Conservation (phyloP, 2,888 invertebrate species). For the Drosophila recens region DNA sequence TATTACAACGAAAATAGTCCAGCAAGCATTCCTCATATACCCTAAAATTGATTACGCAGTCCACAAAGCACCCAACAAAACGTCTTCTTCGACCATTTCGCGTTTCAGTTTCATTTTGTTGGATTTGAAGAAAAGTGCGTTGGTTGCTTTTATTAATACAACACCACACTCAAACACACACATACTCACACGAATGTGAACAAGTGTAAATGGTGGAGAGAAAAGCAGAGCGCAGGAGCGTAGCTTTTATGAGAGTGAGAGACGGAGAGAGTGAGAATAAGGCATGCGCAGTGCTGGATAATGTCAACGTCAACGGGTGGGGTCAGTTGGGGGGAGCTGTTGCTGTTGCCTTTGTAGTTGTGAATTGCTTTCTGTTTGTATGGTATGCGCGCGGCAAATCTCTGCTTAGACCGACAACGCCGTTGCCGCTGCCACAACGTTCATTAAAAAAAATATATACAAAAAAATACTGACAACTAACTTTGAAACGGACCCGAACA, state of each 20-base stretch:
- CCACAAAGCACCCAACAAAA: conserved; percentile 44
- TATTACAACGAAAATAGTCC: conserved; percentile 58
- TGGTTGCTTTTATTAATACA: conserved; percentile 78
- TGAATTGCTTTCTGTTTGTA: conserved; percentile 44
- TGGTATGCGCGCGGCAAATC: conserved; percentile 69
- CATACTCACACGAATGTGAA: conserved; percentile 26
- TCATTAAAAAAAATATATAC: conserved; percentile 31
- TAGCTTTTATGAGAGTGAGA: conserved; percentile 52
- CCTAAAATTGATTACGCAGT: conserved; percentile 76
- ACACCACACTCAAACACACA: conserved; percentile 41
- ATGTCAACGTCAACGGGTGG: conserved; percentile 10
- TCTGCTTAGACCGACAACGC: conserved; percentile 26
- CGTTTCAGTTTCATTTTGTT: conserved; percentile 64
- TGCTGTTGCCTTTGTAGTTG: conserved; percentile 42
- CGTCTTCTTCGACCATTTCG: conserved; percentile 47
- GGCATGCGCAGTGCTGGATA: conserved; percentile 57
- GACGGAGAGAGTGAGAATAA: not conserved
- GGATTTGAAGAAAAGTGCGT: conserved; percentile 69
- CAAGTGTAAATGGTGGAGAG: conserved; percentile 61
- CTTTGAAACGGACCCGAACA: conserved; percentile 52
- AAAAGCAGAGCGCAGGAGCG: conserved; percentile 24
- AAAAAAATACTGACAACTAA: conserved; percentile 51
- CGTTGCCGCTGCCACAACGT: conserved; percentile 29
- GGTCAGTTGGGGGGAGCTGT: conserved; percentile 48
- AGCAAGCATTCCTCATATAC: conserved; percentile 33